Evolutionary conservation across 2,888 invertebrate species (phyloP), one percentile per base, ranked within the genome.

Genomic region (Nyleta sp.): DNA sequence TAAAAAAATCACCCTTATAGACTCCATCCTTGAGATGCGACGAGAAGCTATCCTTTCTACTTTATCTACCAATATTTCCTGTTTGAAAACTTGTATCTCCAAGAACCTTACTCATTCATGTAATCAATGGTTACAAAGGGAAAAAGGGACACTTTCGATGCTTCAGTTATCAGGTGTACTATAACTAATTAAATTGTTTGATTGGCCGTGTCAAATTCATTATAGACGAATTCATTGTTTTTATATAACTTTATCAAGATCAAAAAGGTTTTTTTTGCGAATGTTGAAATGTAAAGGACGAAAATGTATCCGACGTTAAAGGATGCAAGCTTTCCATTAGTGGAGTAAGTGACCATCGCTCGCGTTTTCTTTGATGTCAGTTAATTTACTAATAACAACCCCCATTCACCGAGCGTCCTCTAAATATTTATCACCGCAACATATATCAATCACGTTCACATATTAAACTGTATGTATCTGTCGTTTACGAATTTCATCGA

Each of bases 371-470:
- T 90, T 90, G 90, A 91, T 91, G 90, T 90, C 87, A 85, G 89
- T 90, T 90, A 90, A 91, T 91, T 90, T 90, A 87, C 90, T 91
- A 90, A 91, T 90, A 90, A 90, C 90, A 86, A 89, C 85, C 85
- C 68, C 67, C 73, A 60, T 78, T 76, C 81, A 79, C 76, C 65
- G 77, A 76, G 83, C 84, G 83, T 83, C 87, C 89, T 87, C 88
- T 88, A 90, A 90, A 90, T 90, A 90, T 90, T 90, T 90, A 90
- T 90, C 87, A 85, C 86, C 86, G 83, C 87, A 88, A 89, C 87
- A 87, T 84, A 71, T 62, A 86, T 83, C 82, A 82, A 86, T 83
- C 85, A 84, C 80, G 81, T 74, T 83, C 84, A 40, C 82, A 78
- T 84, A 80, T 85, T 55, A 64, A 55, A 53, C 35, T 83, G 86